Evolutionary conservation across 2,888 invertebrate genomes (phyloP), one percentile per base, ranked within the genome.

Genomic region (Plebejus melissa): DNA sequence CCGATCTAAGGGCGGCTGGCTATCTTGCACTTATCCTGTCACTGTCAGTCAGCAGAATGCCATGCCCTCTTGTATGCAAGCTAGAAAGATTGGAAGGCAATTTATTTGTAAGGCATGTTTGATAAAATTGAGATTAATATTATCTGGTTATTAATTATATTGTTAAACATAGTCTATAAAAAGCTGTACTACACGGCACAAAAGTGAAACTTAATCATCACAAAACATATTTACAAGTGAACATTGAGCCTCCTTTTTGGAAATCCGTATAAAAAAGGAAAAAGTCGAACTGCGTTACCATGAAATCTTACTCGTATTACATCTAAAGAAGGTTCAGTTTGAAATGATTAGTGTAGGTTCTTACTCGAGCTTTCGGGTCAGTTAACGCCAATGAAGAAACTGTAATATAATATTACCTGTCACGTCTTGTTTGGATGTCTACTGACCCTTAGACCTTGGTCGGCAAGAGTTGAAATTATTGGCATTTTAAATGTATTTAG

Each of bases 391-490:
- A 16, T 54, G 3, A 54, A 11, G 46, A 46, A 46, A 46, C 2
- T 9, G 9, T 41, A 1, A 1, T 32, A 2, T 41, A 7, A 7
- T 41, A 7, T 0, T 1, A 7, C 41, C 9, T 46, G 9, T 46
- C 2, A 2, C 46, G 9, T 46, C 46, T 46, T 16, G 16, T 54
- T 65, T 74, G 75, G 69, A 32, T 76, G 77, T 76, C 65, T 76
- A 46, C 50, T 11, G 41, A 74, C 58, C 28, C 13, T 65, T 4
- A 28, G 58, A 58, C 22, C 57, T n/a, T 6, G 11, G 32, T 65
- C 4, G 5, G 32, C 13, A 32, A 65, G 13, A 65, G 32, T 60
- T 11, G 7, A 60, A 60, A 65, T 65, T 32, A 65, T 65, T 36
- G 65, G 65, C 65, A 65, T 65, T 65, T 36, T 5, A 36, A 32